Percentiles rank a stretch among this genome's conserved stretches.
Conservation (phyloP, 2,797 vertebrate species). For the Ctenopoma multispine region DNA sequence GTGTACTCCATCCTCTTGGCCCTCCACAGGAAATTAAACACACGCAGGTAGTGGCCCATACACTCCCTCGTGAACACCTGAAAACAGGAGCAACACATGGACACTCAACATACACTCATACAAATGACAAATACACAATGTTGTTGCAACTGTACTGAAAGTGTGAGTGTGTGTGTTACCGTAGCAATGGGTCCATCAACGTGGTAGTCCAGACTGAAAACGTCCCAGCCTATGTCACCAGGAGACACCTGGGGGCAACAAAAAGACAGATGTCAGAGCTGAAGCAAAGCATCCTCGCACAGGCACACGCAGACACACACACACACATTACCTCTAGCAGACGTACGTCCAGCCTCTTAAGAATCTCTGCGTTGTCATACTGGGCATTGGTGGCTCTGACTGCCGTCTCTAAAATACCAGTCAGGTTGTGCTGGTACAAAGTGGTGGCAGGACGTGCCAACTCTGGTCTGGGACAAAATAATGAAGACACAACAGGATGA, state of each 20-base stretch:
- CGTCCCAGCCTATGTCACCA: constrained; percentile 98
- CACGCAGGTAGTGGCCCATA: constrained; percentile 97
- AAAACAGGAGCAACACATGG: neutral
- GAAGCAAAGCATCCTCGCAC: neutral
- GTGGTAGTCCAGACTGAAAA: constrained; percentile 98
- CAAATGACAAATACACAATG: too few relatives aligned
- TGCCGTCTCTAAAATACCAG: constrained; percentile 95
- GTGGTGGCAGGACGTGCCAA: constrained; percentile 95
- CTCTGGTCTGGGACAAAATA: constrained; percentile 86
- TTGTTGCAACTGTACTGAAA: neutral
- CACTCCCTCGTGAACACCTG: constrained; percentile 98
- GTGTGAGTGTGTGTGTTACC: constrained; percentile 76
- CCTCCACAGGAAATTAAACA: constrained; percentile 98
- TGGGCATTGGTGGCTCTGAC: constrained; percentile 98
- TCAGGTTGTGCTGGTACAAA: constrained; percentile 98
- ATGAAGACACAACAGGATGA: rapidly evolving
- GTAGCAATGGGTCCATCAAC: constrained; percentile 98
- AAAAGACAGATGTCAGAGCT: neutral
- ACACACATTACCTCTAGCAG: constrained; percentile 88
- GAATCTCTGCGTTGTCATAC: constrained; percentile 96
- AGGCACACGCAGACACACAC: neutral
- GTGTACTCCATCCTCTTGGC: constrained; percentile 99
- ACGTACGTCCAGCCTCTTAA: constrained; percentile 94
- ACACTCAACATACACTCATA: neutral
- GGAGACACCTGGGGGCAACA: constrained; percentile 89